Evolutionary conservation across 2,797 vertebrate genomes (phyloP), one percentile per base, ranked within the genome.

Genomic region (Salmo trutta): DNA sequence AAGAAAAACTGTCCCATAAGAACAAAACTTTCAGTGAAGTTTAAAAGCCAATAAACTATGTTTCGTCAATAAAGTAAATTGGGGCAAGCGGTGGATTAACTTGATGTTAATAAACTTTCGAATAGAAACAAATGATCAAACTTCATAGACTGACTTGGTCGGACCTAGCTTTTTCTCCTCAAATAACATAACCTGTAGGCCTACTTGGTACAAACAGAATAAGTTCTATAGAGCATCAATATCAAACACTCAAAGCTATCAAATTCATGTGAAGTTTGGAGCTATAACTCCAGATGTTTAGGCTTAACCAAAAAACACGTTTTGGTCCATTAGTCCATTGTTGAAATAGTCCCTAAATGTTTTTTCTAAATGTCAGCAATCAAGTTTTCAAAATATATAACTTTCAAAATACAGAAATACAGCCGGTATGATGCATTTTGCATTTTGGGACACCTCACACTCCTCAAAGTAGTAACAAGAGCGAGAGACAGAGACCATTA

Each of bases 1-100:
- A 95, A 95, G 5, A 95, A 94, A 94, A 92, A 83, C 64, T 79
- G 78, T 85, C 94, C 92, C 93, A 68, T 73, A 84, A 86, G 93
- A 82, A 79, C 59, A 77, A 82, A 94, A 93, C 89, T 94, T 94
- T 91, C 82, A 81, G 82, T 81, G 65, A 81, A 83, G 83, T 91
- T 80, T 85, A 75, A 76, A 86, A 77, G 79, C 80, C 78, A 86
- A 71, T 17, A 84, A 91, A 88, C 89, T 89, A 84, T 83, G 77
- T 83, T 85, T 83, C 79, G 81, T 87, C 85, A 56, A 85, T 85
- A 79, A 75, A 79, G 77, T 69, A 77, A 80, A 80, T 86, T 74
- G 74, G 67, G 64, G 75, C 59, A 83, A 33, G 4, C 33, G 14
- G 4, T 64, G 17, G 62, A 41, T 52, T 81, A 33, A 21, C 29